Conservation (phyloP, 2,888 invertebrate genomes). For the Tinea trinotella region DNA sequence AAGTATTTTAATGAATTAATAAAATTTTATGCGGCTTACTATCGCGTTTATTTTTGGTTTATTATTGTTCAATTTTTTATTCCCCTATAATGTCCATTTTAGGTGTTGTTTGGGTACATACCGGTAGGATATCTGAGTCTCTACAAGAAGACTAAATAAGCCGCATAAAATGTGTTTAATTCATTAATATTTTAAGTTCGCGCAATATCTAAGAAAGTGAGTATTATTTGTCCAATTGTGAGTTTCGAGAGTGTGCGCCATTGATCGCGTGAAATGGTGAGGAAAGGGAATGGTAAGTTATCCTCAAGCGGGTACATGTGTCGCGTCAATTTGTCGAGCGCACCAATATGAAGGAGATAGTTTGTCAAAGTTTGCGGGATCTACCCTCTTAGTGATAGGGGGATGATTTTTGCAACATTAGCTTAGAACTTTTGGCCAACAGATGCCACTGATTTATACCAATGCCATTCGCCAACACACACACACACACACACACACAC, state of each 20-base stretch:
- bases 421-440: neutral
- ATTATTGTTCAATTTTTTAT: too few relatives aligned
- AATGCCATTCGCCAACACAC: too few relatives aligned
- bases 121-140: too few relatives aligned
- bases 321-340: neutral
- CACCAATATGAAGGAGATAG: neutral
- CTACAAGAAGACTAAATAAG: too few relatives aligned
- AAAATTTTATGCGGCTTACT: too few relatives aligned
- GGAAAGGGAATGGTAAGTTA: neutral
- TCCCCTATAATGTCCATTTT: too few relatives aligned
- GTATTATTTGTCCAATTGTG: neutral
- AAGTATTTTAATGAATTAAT: too few relatives aligned
- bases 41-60: too few relatives aligned
- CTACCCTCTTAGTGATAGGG: neutral
- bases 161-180: too few relatives aligned
- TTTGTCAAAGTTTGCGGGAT: neutral
- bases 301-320: neutral
- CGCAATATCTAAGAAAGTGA: too few relatives aligned
- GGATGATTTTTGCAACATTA: constrained; percentile 3
- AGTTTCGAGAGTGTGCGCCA: neutral
- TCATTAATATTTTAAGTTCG: neutral
- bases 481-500: too few relatives aligned
- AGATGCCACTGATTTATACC: neutral
- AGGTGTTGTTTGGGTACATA: too few relatives aligned
- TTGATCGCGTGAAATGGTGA: neutral